Conservation (phyloP, 2,113 vertebrate species). For the Phasianus colchicus region DNA sequence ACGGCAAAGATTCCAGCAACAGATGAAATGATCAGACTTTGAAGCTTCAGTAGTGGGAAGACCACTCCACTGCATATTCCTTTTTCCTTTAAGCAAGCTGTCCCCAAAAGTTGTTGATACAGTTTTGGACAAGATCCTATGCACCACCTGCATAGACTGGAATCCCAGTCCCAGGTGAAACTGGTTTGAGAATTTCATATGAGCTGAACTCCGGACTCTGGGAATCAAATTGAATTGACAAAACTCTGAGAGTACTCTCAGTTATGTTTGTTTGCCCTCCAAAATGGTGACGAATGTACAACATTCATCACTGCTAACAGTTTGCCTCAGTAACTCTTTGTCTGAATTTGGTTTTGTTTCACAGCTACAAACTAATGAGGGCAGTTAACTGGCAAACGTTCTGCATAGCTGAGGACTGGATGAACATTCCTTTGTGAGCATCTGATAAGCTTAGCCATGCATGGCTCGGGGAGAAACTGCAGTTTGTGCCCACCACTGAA, state of each 20-base stretch:
- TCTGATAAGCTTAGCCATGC: slow-evolving; percentile 26
- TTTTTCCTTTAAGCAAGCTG: background rate
- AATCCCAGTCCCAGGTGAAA: background rate
- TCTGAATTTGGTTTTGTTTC: slow-evolving; percentile 42
- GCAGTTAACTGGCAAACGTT: slow-evolving; percentile 48
- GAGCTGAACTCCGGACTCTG: background rate
- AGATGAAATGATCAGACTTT: background rate
- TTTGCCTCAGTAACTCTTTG: background rate
- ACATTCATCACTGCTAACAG: background rate
- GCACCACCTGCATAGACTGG: rapidly evolving
- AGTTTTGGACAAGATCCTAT: background rate
- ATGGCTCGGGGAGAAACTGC: background rate
- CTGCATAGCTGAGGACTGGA: background rate
- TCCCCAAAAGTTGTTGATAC: background rate
- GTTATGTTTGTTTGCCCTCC: background rate
- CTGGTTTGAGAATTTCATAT: rapidly evolving
- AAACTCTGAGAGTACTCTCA: background rate
- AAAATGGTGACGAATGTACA: background rate
- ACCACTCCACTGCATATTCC: background rate
- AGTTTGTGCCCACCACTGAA: background rate
- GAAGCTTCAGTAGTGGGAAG: background rate
- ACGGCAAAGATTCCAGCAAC: background rate
- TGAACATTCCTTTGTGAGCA: slow-evolving; percentile 20
- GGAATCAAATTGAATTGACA: background rate
- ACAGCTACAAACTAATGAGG: slow-evolving; percentile 60